These are phyloP conservation scores for Anoura caudifer DNA, from an alignment of 2,113 vertebrate species.

Conservation along the genomic window DNA sequence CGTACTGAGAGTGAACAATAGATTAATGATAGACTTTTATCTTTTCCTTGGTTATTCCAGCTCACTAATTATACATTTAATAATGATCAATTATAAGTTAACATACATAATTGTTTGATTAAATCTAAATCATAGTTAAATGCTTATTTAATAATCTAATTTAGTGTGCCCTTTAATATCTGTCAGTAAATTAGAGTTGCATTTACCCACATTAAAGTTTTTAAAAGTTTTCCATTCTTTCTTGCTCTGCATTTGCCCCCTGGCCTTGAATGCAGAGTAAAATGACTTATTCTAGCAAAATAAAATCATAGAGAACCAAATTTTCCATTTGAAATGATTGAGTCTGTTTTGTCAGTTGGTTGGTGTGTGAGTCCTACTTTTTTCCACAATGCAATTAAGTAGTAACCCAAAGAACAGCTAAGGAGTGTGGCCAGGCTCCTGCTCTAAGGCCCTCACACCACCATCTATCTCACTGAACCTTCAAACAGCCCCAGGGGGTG, in stretches of 20 bases:
- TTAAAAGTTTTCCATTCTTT: slow-evolving; percentile 19
- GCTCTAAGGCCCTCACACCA: background rate
- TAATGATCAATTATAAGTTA: slow-evolving; percentile 72
- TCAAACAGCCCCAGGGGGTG: background rate
- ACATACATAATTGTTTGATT: slow-evolving; percentile 73
- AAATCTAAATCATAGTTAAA: slow-evolving; percentile 70
- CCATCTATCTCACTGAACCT: background rate
- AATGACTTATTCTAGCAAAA: background rate
- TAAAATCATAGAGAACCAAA: background rate
- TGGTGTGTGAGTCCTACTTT: background rate
- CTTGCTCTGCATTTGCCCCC: background rate
- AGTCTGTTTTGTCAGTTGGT: background rate
- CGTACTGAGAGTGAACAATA: slow-evolving; percentile 53
- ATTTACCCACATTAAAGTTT: slow-evolving; percentile 20
- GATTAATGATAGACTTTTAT: slow-evolving; percentile 67
- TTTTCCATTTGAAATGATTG: background rate
- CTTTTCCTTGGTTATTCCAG: slow-evolving; percentile 65
- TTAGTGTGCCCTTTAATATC: slow-evolving; percentile 53
- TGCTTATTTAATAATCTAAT: slow-evolving; percentile 64
- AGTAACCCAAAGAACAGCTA: background rate
- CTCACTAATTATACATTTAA: slow-evolving; percentile 73
- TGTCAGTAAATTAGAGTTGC: slow-evolving; percentile 35
- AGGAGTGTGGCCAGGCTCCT: background rate
- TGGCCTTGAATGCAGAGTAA: background rate
- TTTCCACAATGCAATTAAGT: background rate